These are phyloP conservation scores for Odontocolon sp. DNA, from an alignment of 2,888 invertebrate species.

Conservation along the genomic window DNA sequence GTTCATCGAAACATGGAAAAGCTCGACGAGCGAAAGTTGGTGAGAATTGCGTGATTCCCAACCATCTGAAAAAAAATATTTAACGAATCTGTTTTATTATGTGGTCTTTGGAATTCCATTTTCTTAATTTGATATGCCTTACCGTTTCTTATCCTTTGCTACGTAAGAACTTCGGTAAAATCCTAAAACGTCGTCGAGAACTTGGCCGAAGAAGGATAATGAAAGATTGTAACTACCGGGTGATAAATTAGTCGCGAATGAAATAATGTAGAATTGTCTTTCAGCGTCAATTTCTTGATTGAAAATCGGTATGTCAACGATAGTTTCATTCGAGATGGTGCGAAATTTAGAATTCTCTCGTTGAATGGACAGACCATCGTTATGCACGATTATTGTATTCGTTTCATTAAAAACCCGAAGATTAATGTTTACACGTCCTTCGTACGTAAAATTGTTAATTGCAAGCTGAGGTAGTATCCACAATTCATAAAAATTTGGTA, in stretches of 20 bases:
- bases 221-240: slow-evolving; percentile 80
- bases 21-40: slow-evolving; percentile 90
- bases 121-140: slow-evolving; percentile 48
- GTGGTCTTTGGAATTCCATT: neutral
- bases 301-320: slow-evolving; percentile 44
- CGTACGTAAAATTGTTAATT: slow-evolving; percentile 74
- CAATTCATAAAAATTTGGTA: slow-evolving; percentile 83
- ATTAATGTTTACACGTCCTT: slow-evolving; percentile 81
- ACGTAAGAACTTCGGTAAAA: slow-evolving; percentile 84
- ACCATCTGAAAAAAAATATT: slow-evolving; percentile 83
- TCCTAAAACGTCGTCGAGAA: slow-evolving; percentile 85
- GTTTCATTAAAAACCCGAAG: slow-evolving; percentile 76
- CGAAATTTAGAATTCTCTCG: slow-evolving; percentile 45
- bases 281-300: slow-evolving; percentile 62
- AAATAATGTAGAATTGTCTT: slow-evolving; percentile 68
- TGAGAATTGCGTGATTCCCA: slow-evolving; percentile 91
- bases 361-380: slow-evolving; percentile 80
- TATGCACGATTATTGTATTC: slow-evolving; percentile 80
- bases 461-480: slow-evolving; percentile 66
- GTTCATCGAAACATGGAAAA: slow-evolving; percentile 94
- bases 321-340: neutral
- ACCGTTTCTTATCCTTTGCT: slow-evolving; percentile 82
- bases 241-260: slow-evolving; percentile 45
- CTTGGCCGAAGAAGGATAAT: slow-evolving; percentile 83
- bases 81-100: neutral